A percentile compares a stretch with the other conserved stretches of the same genome.
These are phyloP conservation scores for Tetheella fluctuosa DNA, from an alignment of 2,888 invertebrate species.

Conservation along the genomic window DNA sequence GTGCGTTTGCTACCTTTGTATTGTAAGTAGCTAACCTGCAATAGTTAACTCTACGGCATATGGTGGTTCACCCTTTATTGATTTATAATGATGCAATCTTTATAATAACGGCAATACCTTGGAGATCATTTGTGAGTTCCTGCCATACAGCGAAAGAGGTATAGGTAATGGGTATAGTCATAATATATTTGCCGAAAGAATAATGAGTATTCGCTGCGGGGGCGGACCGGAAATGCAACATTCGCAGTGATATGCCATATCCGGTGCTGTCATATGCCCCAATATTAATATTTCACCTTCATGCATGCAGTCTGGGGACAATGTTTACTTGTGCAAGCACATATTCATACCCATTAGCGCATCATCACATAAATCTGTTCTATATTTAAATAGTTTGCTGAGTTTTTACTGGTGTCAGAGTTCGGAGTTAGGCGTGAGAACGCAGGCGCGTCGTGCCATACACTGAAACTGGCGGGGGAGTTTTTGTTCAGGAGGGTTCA, in stretches of 20 bases:
- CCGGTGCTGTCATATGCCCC: slow-evolving; percentile 63
- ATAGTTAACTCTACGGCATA: slow-evolving; percentile 36
- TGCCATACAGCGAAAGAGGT: slow-evolving; percentile 44
- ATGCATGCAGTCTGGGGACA: background rate
- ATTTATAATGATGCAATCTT: slow-evolving; percentile 67
- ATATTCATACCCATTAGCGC: slow-evolving; percentile 12
- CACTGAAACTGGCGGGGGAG: slow-evolving; percentile 77
- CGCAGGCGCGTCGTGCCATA: slow-evolving; percentile 41
- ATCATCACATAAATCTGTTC: slow-evolving; percentile 14
- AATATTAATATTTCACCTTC: slow-evolving; percentile 13
- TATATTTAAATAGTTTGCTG: slow-evolving; percentile 47
- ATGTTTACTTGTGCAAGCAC: slow-evolving; percentile 5
- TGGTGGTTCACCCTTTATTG: slow-evolving; percentile 62
- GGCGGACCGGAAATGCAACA: slow-evolving; percentile 65
- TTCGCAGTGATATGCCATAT: slow-evolving; percentile 74
- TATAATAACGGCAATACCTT: slow-evolving; percentile 51
- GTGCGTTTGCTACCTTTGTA: background rate
- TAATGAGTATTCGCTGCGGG: slow-evolving; percentile 73
- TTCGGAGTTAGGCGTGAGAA: slow-evolving; percentile 74
- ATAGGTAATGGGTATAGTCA: slow-evolving; percentile 76
- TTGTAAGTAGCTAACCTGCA: background rate
- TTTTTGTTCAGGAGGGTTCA: slow-evolving; percentile 79
- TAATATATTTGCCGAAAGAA: slow-evolving; percentile 81
- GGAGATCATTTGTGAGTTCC: slow-evolving; percentile 59
- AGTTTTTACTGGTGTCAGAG: slow-evolving; percentile 76